Evolutionary conservation across 1,140 invertebrate genomes (phyloP), one percentile per base, ranked within the genome.

Genomic region (Berghia stephanieae): DNA sequence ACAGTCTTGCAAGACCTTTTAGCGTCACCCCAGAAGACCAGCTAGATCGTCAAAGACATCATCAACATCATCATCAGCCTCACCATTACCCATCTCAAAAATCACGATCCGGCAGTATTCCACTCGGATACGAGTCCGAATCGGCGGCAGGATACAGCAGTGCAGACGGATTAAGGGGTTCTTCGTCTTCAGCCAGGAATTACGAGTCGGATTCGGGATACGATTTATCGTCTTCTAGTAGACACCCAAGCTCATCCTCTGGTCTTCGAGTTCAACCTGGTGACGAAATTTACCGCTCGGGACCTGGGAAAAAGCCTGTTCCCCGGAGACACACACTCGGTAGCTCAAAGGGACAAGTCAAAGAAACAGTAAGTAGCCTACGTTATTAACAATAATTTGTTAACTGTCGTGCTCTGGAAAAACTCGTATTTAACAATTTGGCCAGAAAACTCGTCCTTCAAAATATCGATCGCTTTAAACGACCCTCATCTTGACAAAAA

Each of bases 311-410:
- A 27, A 43, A 43, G 8, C 49, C 55, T 18, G 42, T 60, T 4
- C 52, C 71, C n/a, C 24, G 71, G 27, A 38, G 71, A 16, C 71
- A 74, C 38, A 74, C 71, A 6, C 49, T 74, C 4, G 71, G 71
- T 16, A 31, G 3, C 4, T 34, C 69, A 36, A 52, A 31, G 21
- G 8, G 24, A 34, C 44, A 49, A 2, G 10, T n/a, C n/a, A 40
- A 43, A 42, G n/a, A 69, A 27, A 6, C 2, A 42, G 67, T 69
- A 69, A n/a, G n/a, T n/a, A n/a, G n/a, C n/a, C n/a, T n/a, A n/a
- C n/a, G n/a, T n/a, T n/a, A n/a, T n/a, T n/a, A n/a, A n/a, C n/a
- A n/a, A n/a, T n/a, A n/a, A n/a, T n/a, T n/a, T n/a, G n/a, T n/a
- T n/a, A n/a, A n/a, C n/a, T n/a, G n/a, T n/a, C n/a, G n/a, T n/a